These are phyloP conservation scores for Probosciger aterrimus DNA, from an alignment of 2,113 vertebrate species.

Conservation along the genomic window DNA sequence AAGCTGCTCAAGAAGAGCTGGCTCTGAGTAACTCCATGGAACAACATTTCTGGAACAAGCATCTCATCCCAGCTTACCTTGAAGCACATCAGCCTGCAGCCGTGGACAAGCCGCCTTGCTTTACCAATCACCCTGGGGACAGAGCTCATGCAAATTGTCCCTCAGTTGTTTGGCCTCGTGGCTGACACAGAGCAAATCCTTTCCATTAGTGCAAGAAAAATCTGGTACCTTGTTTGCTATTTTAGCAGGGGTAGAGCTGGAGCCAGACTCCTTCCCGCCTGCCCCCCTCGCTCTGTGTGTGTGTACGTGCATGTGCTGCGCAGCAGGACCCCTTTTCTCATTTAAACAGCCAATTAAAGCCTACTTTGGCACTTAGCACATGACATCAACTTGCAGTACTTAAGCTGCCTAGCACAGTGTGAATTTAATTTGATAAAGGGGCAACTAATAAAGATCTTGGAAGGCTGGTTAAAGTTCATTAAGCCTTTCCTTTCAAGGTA, in stretches of 20 bases:
- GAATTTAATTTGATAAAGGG: constrained; percentile 78
- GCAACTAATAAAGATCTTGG: constrained; percentile 70
- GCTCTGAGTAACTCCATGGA: not conserved
- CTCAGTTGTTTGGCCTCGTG: not conserved
- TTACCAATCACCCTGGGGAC: not conserved
- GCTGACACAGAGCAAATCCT: not conserved
- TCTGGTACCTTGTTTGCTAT: not conserved
- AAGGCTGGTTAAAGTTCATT: constrained; percentile 74
- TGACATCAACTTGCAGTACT: constrained; percentile 56
- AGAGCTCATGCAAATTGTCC: not conserved
- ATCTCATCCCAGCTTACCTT: not conserved
- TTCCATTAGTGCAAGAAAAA: not conserved
- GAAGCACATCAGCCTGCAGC: not conserved
- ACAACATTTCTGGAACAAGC: not conserved
- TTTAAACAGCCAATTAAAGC: constrained; percentile 78
- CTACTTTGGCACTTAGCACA: constrained; percentile 70
- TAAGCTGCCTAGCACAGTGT: constrained; percentile 72
- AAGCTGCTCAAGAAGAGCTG: not conserved
- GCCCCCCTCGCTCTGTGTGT: not conserved
- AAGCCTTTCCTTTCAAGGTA: constrained; percentile 71
- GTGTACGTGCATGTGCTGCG: not conserved
- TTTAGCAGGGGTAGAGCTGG: not conserved
- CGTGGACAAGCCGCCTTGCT: rapidly evolving
- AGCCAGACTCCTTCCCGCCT: not conserved
- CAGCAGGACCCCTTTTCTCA: constrained; percentile 67